Evolutionary conservation across 2,113 vertebrate genomes (phyloP).

Genomic region (Limnothrissa miodon): DNA sequence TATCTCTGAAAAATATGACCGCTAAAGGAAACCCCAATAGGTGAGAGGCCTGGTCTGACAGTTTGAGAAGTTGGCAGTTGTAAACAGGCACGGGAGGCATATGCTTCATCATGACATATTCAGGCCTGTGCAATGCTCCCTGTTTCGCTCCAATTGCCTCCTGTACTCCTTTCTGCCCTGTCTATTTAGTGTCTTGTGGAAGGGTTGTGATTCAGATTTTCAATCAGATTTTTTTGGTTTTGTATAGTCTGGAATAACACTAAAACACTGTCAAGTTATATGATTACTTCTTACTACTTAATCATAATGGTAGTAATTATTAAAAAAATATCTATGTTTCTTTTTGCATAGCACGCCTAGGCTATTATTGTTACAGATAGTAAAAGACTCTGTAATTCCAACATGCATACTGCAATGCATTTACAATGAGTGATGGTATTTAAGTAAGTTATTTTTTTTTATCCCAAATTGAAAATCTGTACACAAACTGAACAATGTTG

Average conservation of each 20-base stretch:
- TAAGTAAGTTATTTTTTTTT: no score
- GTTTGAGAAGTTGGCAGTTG: slow-evolving; percentile 38
- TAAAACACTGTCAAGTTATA: background rate
- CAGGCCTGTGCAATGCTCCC: slow-evolving; percentile 53
- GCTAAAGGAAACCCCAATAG: slow-evolving; percentile 38
- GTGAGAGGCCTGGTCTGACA: slow-evolving; percentile 47
- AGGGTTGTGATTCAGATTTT: slow-evolving; percentile 55
- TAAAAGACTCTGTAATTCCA: background rate
- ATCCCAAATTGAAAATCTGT: no score
- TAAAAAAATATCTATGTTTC: slow-evolving; percentile 10
- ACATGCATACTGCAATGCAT: background rate
- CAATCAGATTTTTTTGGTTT: slow-evolving; percentile 42
- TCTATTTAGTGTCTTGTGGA: slow-evolving; percentile 44
- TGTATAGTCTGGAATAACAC: background rate
- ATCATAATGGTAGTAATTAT: no score
- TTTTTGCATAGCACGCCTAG: background rate
- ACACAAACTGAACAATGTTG: background rate
- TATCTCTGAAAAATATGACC: slow-evolving; percentile 26
- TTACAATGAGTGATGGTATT: background rate
- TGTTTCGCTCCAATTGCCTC: slow-evolving; percentile 57
- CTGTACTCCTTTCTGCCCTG: slow-evolving; percentile 33
- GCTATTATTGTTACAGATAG: no score
- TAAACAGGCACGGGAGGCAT: slow-evolving; percentile 39
- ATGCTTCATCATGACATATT: slow-evolving; percentile 58
- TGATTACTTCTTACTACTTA: no score